Conservation (phyloP, 2,113 vertebrate genomes). For the Solea solea region DNA sequence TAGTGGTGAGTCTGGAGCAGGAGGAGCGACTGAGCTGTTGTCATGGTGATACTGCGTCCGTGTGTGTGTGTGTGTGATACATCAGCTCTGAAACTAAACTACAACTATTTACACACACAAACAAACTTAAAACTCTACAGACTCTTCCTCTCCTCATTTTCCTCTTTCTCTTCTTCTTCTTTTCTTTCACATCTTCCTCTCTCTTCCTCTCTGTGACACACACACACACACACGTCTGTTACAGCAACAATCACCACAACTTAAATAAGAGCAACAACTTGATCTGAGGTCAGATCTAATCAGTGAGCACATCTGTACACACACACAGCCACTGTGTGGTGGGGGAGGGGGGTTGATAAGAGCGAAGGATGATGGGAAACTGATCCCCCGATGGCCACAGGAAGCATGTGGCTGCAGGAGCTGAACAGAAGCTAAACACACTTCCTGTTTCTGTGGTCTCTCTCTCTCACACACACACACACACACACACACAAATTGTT, state of each 20-base stretch:
- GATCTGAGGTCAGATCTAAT: too few species aligned
- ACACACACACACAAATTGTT: slow-evolving; percentile 6
- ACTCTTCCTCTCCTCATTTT: too few species aligned
- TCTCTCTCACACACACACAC: slow-evolving; percentile 36
- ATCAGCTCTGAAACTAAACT: neutral
- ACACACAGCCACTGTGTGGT: too few species aligned
- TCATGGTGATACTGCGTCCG: slow-evolving; percentile 31
- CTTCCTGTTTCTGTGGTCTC: slow-evolving; percentile 77
- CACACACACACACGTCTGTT: too few species aligned
- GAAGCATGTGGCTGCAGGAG: slow-evolving; percentile 71
- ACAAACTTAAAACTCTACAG: neutral
- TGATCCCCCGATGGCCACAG: slow-evolving; percentile 72
- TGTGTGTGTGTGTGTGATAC: slow-evolving; percentile 1
- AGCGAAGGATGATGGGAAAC: slow-evolving; percentile 56
- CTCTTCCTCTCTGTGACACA: too few species aligned
- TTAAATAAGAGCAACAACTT: too few species aligned
- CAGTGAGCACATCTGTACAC: too few species aligned
- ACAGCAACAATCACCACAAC: too few species aligned
- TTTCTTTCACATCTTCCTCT: too few species aligned
- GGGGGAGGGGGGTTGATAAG: slow-evolving; percentile 52
- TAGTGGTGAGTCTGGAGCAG: slow-evolving; percentile 48
- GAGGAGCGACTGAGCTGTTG: slow-evolving; percentile 11
- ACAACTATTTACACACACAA: neutral
- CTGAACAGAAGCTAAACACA: slow-evolving; percentile 71
- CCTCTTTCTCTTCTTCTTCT: too few species aligned